A percentile compares a stretch with the other conserved stretches of the same genome.
phyloP scores from a whole-genome alignment of 2,113 vertebrate genomes.

The Mustelus asterias region DNA sequence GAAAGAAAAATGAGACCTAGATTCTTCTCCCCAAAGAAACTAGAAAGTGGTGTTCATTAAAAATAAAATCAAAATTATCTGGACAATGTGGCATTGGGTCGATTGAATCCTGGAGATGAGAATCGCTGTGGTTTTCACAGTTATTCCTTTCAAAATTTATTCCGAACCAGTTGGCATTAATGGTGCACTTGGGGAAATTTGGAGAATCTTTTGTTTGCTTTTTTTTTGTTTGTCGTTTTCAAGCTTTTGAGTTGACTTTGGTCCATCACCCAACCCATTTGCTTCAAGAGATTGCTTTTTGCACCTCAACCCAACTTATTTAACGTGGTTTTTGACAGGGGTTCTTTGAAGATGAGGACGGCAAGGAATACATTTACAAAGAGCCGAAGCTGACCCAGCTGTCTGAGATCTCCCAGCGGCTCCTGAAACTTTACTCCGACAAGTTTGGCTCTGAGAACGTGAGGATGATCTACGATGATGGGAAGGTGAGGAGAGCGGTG shows the following conservation, averaged over 20 bases:
- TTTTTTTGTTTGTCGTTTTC: background rate
- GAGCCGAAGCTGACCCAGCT: conserved; percentile 94
- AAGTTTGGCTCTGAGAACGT: conserved; percentile 98
- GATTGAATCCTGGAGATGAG: background rate
- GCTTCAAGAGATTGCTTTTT: background rate
- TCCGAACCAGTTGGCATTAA: background rate
- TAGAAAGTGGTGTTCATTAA: background rate
- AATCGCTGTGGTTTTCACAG: background rate
- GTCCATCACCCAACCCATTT: background rate
- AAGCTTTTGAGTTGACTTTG: background rate
- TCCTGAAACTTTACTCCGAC: conserved; percentile 94
- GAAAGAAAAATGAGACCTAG: background rate
- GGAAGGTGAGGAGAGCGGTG: conserved; percentile 64
- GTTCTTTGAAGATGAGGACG: conserved; percentile 95
- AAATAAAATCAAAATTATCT: background rate
- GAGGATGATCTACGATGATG: conserved; percentile 97
- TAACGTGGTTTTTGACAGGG: conserved; percentile 61
- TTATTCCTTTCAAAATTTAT: background rate
- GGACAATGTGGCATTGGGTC: background rate
- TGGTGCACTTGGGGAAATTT: background rate
- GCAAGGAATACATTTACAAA: conserved; percentile 98
- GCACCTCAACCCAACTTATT: conserved; percentile 29
- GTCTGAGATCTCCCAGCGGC: conserved; percentile 90
- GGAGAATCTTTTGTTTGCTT: conserved; percentile 6
- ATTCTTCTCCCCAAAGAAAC: conserved; percentile 26